A percentile compares a stretch with the other conserved stretches of the same genome.
These are phyloP conservation scores for Sitta europaea DNA, from an alignment of 2,113 vertebrate species.

Conservation along the genomic window DNA sequence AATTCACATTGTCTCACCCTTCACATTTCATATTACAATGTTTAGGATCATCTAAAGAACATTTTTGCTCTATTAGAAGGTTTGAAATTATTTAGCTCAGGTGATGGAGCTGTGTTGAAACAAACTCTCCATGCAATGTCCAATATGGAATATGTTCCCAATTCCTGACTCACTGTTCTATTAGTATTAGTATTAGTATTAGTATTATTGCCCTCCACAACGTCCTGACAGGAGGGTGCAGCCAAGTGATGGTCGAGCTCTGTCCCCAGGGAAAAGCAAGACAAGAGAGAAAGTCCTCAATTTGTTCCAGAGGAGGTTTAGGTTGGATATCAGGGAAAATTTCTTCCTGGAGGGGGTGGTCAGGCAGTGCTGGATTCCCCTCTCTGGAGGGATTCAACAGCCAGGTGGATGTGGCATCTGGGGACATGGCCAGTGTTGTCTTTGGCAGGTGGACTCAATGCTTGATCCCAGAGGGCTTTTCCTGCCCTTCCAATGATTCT, in stretches of 20 bases:
- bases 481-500: not conserved
- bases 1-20: not conserved
- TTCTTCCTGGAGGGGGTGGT: not conserved
- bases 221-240: not conserved
- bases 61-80: not conserved
- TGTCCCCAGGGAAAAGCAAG: not conserved
- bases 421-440: not conserved
- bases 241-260: fast-evolving
- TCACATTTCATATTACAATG: not conserved
- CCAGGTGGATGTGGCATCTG: fast-evolving
- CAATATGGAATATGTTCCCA: not conserved
- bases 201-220: not conserved
- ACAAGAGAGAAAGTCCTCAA: not conserved
- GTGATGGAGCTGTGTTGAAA: not conserved
- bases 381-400: not conserved
- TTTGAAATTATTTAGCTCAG: not conserved
- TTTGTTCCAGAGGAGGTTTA: not conserved
- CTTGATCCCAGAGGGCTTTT: not conserved
- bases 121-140: not conserved
- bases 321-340: not conserved
- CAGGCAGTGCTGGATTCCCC: not conserved
- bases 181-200: not conserved
- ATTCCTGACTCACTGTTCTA: not conserved
- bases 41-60: not conserved
- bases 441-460: not conserved